Base-by-base conservation (phyloP, 2,797 vertebrate species). In the Cyprinella venusta region DNA sequence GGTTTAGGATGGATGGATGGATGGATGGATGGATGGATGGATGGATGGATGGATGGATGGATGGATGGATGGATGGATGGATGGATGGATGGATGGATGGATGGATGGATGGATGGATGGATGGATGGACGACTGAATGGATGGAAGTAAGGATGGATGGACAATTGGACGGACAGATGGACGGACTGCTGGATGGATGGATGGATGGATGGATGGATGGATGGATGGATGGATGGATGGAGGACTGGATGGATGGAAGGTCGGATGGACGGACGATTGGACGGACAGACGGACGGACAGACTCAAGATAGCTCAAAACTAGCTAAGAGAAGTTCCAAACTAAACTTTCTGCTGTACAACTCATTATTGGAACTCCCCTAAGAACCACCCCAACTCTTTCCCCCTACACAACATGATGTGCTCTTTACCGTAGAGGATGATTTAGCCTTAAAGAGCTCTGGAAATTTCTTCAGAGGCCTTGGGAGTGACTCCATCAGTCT, bases 401-500 rank as follows among this genome's bases (percentile, higher is more conserved):
- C 13, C 26, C 38, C 26, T 36, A 40, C 24, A 18, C 50, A 36
- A 6, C n/a, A 76, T 18, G 67, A 6, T 42, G 36, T 74, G 38
- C 24, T 61, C 24, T 48, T 71, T 50, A 48, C 80, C 40, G 3
- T 24, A 64, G 40, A 77, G 65, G 30, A 69, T 48, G 61, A 42
- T 76, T 65, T 75, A 75, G 45, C 9, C 68, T 69, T 87, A 88
- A 89, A 92, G 90, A 90, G 88, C 68, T 24, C 84, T 54, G 78
- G 86, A 90, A 89, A 87, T 89, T 87, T 81, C 87, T 88, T 89
- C 84, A 81, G 88, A 91, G 90, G 74, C 86, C 84, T 83, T 89
- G 86, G 71, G 88, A 90, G 88, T 84, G 90, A 90, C 89, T 91
- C 89, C 88, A 90, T 93, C 91, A 90, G 88, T 90, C 90, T 91